Percentiles rank a stretch among this genome's conserved stretches.
These are phyloP conservation scores for Drosophila acutilabella DNA, from an alignment of 2,888 invertebrate genomes.

Conservation along the genomic window DNA sequence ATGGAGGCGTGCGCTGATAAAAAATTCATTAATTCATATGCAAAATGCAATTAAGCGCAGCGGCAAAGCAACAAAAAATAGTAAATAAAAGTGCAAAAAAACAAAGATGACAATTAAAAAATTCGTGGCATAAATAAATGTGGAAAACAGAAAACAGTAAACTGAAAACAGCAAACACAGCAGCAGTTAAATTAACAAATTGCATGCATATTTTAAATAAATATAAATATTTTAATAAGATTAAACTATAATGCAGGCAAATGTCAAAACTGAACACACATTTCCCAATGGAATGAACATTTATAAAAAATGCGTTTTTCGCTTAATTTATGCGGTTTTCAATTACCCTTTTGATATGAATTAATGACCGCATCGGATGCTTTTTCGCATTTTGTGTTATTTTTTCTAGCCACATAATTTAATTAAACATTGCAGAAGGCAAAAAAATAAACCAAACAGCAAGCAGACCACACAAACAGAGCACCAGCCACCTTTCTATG, in stretches of 20 bases:
- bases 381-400: conserved; percentile 6
- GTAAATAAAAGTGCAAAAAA: conserved; percentile 38
- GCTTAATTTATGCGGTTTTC: conserved; percentile 80
- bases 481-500: conserved; percentile 16
- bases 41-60: conserved; percentile 82
- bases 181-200: conserved; percentile 82
- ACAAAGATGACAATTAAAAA: conserved; percentile 53
- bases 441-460: background rate
- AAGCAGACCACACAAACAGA: conserved; percentile 29
- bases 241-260: conserved; percentile 81
- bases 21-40: conserved; percentile 82
- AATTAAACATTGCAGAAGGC: conserved; percentile 50
- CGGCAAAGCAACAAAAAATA: conserved; percentile 58
- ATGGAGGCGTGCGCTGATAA: conserved; percentile 67
- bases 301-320: conserved; percentile 43
- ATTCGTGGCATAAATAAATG: conserved; percentile 68
- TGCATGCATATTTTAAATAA: conserved; percentile 81
- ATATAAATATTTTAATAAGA: conserved; percentile 81
- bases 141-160: conserved; percentile 50
- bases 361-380: conserved; percentile 63
- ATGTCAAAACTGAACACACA: conserved; percentile 57
- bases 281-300: conserved; percentile 63
- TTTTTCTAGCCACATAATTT: conserved; percentile 54
- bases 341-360: conserved; percentile 79
- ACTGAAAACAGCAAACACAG: conserved; percentile 71